Evolutionary conservation across 2,888 invertebrate species (phyloP), one percentile per base, ranked within the genome.

Genomic region (Daptonema setosum): DNA sequence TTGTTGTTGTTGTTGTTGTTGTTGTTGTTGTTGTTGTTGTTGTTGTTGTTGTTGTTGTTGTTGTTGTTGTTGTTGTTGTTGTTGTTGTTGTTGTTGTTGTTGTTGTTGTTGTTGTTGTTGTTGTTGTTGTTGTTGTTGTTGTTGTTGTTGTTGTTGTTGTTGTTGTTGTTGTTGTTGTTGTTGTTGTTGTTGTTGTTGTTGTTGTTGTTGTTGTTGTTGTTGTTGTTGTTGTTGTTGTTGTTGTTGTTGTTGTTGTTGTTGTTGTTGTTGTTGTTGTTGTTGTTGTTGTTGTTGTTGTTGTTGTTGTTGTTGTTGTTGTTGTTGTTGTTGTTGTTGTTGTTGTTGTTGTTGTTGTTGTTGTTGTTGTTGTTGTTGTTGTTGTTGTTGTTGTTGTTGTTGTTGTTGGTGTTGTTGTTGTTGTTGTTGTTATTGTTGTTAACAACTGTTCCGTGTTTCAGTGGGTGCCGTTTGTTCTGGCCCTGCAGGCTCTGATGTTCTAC

Each of bases 391-490:
- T 35, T 8, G 35, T 11, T 17, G 35, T 35, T 35, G 35, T 35
- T 35, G 54, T 17, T 45, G 45, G 11, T 35, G 35, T 35, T 8
- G 11, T 35, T 8, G 17, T 45, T 17, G 8, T 35, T 35, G 35
- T 35, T 8, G 35, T 17, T 35, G 35, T 35, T 8, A 17, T 11
- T 17, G 35, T 35, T 35, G 35, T 35, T 35, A 11, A 17, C 17
- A 52, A 26, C n/a, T 22, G 28, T 14, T 11, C 25, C 24, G 17
- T 22, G 20, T 54, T 54, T 55, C 50, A 69, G 61, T 69, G 69
- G 69, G 68, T 69, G 8, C 69, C 69, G 2, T 66, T 69, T 59
- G 61, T 68, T 35, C 61, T 69, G 30, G 58, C 63, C 25, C 57
- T 63, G 20, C 65, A 67, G 53, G 62, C 67, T 11, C 50, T 66